phyloP scores from a whole-genome alignment of 2,797 vertebrate species.

The Steatocranus sp. region DNA sequence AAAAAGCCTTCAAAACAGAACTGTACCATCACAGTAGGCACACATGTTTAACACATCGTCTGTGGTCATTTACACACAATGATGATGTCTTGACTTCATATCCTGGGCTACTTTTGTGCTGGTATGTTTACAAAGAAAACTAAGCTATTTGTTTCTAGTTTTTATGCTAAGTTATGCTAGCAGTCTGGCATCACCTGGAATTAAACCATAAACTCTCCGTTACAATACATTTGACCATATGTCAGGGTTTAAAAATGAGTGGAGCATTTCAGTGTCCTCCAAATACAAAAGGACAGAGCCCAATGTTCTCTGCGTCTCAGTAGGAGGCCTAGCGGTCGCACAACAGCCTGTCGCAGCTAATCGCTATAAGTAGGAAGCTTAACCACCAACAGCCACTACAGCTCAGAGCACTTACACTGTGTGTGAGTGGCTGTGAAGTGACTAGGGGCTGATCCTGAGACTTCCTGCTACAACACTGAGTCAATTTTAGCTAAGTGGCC shows the following conservation, averaged over 20 bases:
- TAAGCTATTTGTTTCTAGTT: background rate
- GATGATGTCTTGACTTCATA: background rate
- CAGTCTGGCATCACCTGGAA: background rate
- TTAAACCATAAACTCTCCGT: background rate
- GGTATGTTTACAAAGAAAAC: background rate
- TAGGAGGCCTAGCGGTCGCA: background rate
- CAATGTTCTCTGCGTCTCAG: background rate
- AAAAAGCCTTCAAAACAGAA: background rate
- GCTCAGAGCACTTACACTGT: background rate
- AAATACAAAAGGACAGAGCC: background rate
- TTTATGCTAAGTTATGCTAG: background rate
- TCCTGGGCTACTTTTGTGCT: background rate
- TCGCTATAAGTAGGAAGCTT: constrained; percentile 44
- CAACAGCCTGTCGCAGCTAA: constrained; percentile 44
- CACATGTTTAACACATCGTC: background rate
- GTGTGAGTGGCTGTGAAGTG: background rate
- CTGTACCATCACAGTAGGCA: background rate
- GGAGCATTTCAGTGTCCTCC: background rate
- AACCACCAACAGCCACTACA: constrained; percentile 17
- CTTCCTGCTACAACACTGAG: background rate
- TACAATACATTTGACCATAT: background rate
- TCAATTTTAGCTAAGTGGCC: background rate
- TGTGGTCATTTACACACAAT: background rate
- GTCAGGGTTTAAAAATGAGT: background rate
- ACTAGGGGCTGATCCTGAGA: constrained; percentile 20